Conservation (phyloP, 2,888 invertebrate species). For the Orchestes rusci region DNA sequence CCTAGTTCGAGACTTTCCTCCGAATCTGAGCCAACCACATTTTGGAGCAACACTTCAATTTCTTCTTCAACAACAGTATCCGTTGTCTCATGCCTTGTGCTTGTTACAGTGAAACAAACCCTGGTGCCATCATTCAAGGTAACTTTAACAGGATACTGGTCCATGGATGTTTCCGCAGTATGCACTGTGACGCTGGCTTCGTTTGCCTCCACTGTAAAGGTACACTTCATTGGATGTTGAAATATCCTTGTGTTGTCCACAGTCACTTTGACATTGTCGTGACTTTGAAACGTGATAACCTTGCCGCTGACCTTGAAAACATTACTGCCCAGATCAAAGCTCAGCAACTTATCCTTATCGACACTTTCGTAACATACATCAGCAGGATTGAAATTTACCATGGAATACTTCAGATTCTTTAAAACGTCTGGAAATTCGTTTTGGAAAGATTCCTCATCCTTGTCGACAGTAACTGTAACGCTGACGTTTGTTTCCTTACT, state of each 20-base stretch:
- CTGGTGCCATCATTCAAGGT: slow-evolving; percentile 28
- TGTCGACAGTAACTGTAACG: not conserved
- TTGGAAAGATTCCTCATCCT: not conserved
- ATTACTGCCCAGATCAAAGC: slow-evolving; percentile 30
- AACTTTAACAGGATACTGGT: slow-evolving; percentile 27
- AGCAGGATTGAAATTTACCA: slow-evolving; percentile 10
- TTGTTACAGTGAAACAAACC: slow-evolving; percentile 26
- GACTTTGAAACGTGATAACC: slow-evolving; percentile 31
- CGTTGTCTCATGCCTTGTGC: not conserved
- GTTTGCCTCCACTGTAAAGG: slow-evolving; percentile 26
- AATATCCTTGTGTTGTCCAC: slow-evolving; percentile 32
- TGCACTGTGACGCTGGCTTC: slow-evolving; percentile 28
- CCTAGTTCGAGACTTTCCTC: not conserved
- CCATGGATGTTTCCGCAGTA: slow-evolving; percentile 13
- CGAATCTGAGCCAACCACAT: no score
- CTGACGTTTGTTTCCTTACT: slow-evolving; percentile 11
- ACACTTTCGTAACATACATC: slow-evolving; percentile 23
- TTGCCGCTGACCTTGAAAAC: slow-evolving; percentile 29
- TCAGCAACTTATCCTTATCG: slow-evolving; percentile 20
- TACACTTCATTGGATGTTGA: slow-evolving; percentile 29
- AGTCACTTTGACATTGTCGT: slow-evolving; percentile 31
- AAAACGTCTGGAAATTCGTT: slow-evolving; percentile 4
- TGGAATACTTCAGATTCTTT: slow-evolving; percentile 25
- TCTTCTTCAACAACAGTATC: not conserved
- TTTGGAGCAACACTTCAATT: not conserved